A percentile compares a stretch with the other conserved stretches of the same genome.
These are phyloP conservation scores for Isichthys henryi DNA, from an alignment of 2,113 vertebrate species.

Conservation along the genomic window DNA sequence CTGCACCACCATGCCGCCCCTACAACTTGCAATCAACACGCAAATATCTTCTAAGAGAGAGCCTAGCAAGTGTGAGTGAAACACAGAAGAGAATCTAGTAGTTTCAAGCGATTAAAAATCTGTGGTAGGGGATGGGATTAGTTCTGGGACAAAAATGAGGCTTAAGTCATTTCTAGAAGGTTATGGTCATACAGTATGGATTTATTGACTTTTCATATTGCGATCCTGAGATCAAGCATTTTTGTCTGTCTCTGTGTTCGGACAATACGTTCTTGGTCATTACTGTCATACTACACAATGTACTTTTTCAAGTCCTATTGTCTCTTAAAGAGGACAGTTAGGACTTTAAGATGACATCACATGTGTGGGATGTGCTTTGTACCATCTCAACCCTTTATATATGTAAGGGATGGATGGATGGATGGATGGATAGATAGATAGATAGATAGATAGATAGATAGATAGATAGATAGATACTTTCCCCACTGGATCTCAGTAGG, in stretches of 20 bases:
- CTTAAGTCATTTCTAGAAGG: not conserved
- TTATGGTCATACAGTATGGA: not conserved
- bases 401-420: not conserved
- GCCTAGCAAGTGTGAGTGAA: not conserved
- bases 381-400: not conserved
- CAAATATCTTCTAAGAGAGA: not conserved
- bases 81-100: not conserved
- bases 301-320: not conserved
- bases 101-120: not conserved
- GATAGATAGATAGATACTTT: not conserved
- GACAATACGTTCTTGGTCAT: not conserved
- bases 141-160: not conserved
- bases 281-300: not conserved
- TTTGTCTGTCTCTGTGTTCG: not conserved
- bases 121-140: not conserved
- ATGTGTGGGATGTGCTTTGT: not conserved
- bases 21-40: not conserved
- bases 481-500: not conserved
- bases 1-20: no score
- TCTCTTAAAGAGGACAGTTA: not conserved
- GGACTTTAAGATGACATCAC: not conserved
- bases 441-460: no score
- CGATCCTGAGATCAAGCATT: not conserved
- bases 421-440: no score
- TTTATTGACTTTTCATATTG: not conserved